Base-by-base conservation (phyloP, 2,888 invertebrate species). In the Acrocyrtus sp. region DNA sequence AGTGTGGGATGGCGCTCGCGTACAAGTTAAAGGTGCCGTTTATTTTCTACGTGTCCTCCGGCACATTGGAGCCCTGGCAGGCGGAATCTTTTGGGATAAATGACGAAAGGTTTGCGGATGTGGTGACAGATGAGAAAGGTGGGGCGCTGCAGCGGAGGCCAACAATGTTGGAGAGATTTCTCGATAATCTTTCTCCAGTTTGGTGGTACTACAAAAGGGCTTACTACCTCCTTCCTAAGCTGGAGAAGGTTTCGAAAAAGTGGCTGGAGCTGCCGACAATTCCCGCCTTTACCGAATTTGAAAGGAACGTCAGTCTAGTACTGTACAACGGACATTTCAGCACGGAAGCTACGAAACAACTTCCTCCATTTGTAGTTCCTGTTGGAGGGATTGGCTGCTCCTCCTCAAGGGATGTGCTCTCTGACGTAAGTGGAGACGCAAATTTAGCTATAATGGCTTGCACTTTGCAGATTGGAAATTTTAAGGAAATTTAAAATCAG, bases 21-120 rank as follows among this genome's bases (percentile, higher is more conserved):
- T 66, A 48, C 39, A 74, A 74, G n/a, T 43, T 77, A 19, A 63
- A 72, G 17, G 57, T 57, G 0, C 70, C 70, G 4, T 63, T 68
- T 24, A 60, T 68, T 4, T 41, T 72, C 12, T 77, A 62, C 62
- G 50, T 61, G n/a, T 53, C 72, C 0, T 58, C 74, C 1, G 72
- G 67, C 41, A 26, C 69, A 1, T 65, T 76, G 5, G 76, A 77
- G 24, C 57, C 65, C 15, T 80, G 78, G 78, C 69, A 66, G 17
- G 56, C 62, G 12, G 76, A 76, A 24, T 21, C 62, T 1, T 60
- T 69, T 34, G 74, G 76, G 10, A 51, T 76, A 1, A 19, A 56
- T 6, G 72, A 62, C n/a, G 76, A 76, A 58, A 48, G 48, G 8
- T 62, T 72, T 34, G 63, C 67, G 17, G 63, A 75, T n/a, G 47